A percentile compares a stretch with the other conserved stretches of the same genome.
These are phyloP conservation scores for Phymorhynchus buccinoides DNA, from an alignment of 1,140 invertebrate species.

Conservation along the genomic window DNA sequence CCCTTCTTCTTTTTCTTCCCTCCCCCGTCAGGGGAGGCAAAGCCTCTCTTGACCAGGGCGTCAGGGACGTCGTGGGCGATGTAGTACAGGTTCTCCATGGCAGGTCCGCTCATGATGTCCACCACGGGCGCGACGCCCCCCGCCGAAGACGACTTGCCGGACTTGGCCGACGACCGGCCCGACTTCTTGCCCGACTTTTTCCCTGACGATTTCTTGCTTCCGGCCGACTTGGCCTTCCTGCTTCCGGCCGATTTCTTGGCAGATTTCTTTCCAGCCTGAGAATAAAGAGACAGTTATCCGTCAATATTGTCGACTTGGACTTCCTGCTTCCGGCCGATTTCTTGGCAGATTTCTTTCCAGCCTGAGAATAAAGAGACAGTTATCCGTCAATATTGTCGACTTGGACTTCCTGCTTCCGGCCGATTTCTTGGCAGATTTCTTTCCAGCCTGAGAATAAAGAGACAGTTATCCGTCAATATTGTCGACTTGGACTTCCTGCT, in stretches of 20 bases:
- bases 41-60: slow-evolving; percentile 65
- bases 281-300: too few relatives aligned
- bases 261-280: slow-evolving; percentile 63
- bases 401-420: slow-evolving; percentile 57
- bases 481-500: slow-evolving; percentile 62
- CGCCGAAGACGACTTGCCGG: slow-evolving; percentile 55
- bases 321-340: slow-evolving; percentile 52
- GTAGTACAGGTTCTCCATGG: slow-evolving; percentile 69
- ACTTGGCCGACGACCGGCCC: slow-evolving; percentile 59
- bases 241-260: slow-evolving; percentile 57
- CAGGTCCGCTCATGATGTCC: slow-evolving; percentile 63
- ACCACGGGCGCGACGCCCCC: too few relatives aligned
- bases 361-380: slow-evolving; percentile 30
- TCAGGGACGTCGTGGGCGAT: slow-evolving; percentile 67
- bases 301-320: too few relatives aligned
- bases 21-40: slow-evolving; percentile 58
- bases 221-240: slow-evolving; percentile 60
- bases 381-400: too few relatives aligned
- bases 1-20: slow-evolving; percentile 58
- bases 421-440: slow-evolving; percentile 47
- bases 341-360: slow-evolving; percentile 51
- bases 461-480: neutral
- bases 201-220: slow-evolving; percentile 62
- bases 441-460: slow-evolving; percentile 39
- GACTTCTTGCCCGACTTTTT: slow-evolving; percentile 63